These are phyloP conservation scores for Cochlearius cochlearius DNA, from an alignment of 2,113 vertebrate genomes.

Conservation along the genomic window DNA sequence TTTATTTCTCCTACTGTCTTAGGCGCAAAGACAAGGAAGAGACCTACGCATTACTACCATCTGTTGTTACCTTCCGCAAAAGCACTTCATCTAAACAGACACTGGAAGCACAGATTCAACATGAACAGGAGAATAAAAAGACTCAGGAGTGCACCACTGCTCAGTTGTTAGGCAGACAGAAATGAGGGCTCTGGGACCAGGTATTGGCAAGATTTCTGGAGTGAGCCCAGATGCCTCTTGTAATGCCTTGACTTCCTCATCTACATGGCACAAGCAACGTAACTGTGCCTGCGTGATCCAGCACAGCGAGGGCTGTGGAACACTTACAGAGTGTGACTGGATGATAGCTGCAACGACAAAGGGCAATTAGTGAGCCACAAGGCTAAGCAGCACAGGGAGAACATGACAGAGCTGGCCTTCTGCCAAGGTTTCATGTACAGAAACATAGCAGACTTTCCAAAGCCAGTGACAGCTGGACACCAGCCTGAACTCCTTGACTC, in stretches of 20 bases:
- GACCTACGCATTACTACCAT: not conserved
- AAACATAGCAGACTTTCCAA: not conserved
- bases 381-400: not conserved
- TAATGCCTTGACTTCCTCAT: not conserved
- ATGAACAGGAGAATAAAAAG: not conserved
- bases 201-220: not conserved
- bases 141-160: not conserved
- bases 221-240: not conserved
- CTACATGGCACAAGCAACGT: not conserved
- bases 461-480: not conserved
- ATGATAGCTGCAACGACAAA: not conserved
- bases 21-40: not conserved
- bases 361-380: not conserved
- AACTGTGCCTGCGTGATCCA: too few species aligned
- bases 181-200: not conserved
- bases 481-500: not conserved
- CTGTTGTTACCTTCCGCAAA: constrained; percentile 24
- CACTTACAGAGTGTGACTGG: not conserved
- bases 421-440: not conserved
- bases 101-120: not conserved
- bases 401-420: not conserved
- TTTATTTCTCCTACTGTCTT: not conserved
- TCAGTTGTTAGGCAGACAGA: not conserved
- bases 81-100: not conserved
- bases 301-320: not conserved